A percentile compares a stretch with the other conserved stretches of the same genome.
These are phyloP conservation scores for Eulimnadia texana DNA, from an alignment of 1,140 invertebrate species.

Conservation along the genomic window DNA sequence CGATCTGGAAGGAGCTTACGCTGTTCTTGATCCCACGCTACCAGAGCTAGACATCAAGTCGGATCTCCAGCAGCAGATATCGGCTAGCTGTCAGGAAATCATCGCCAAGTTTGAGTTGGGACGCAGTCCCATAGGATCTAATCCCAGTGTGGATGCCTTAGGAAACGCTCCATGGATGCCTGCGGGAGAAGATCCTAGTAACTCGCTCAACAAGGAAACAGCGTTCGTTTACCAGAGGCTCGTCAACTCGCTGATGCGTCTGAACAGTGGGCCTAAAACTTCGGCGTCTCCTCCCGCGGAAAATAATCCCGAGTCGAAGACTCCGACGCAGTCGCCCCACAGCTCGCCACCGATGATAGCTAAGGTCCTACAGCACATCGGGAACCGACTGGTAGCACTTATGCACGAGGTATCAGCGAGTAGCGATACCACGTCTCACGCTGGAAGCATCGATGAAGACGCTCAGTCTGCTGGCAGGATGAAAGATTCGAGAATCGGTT, in stretches of 20 bases:
- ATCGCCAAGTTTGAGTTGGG: conserved; percentile 63
- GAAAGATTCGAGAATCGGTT: conserved; percentile 13
- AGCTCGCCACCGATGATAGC: conserved; percentile 72
- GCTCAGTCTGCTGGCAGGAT: not conserved
- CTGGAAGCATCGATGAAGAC: conserved; percentile 22
- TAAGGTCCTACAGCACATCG: conserved; percentile 84
- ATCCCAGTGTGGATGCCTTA: conserved; percentile 27
- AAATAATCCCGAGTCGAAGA: conserved; percentile 24
- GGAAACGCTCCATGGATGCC: conserved; percentile 32
- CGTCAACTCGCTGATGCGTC: conserved; percentile 51
- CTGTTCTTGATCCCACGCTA: conserved; percentile 8
- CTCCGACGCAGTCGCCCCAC: conserved; percentile 35
- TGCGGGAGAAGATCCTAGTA: conserved; percentile 28
- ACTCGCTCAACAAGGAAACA: conserved; percentile 43
- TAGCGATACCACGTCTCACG: conserved; percentile 21
- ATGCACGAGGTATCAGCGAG: conserved; percentile 83
- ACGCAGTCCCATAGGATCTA: conserved; percentile 25
- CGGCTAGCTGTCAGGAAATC: conserved; percentile 70
- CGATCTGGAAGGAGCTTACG: conserved; percentile 50
- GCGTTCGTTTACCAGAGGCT: conserved; percentile 69
- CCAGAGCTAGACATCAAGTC: conserved; percentile 37
- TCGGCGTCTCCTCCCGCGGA: conserved; percentile 27
- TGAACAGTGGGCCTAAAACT: conserved; percentile 1
- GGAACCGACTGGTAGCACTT: conserved; percentile 66
- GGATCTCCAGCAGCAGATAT: conserved; percentile 66